These are phyloP conservation scores for Gnatocerus cornutus DNA, from an alignment of 2,888 invertebrate species.

Conservation along the genomic window DNA sequence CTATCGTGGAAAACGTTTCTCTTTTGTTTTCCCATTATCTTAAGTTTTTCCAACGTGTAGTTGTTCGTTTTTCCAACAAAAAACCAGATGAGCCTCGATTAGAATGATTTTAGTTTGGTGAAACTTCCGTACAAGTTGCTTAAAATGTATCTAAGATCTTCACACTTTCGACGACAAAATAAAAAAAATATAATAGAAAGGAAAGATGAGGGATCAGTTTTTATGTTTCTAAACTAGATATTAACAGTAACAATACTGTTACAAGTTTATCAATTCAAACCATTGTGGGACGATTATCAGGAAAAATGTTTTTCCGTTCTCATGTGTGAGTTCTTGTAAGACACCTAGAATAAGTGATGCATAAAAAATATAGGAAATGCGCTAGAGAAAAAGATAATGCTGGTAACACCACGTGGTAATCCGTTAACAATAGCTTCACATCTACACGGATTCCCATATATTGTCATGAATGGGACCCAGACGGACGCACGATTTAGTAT, in stretches of 20 bases:
- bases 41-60: conserved; percentile 11
- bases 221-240: conserved; percentile 7
- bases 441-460: conserved; percentile 69
- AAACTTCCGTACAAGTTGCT: conserved; percentile 32
- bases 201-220: conserved; percentile 25
- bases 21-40: conserved; percentile 33
- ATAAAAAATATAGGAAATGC: conserved; percentile 50
- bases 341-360: conserved; percentile 48
- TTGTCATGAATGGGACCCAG: conserved; percentile 67
- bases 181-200: conserved; percentile 29
- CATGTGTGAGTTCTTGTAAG: conserved; percentile 46
- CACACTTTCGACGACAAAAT: conserved; percentile 30
- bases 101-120: conserved; percentile 29
- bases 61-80: conserved; percentile 9
- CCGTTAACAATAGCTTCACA: conserved; percentile 69
- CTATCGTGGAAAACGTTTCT: conserved; percentile 15
- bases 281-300: conserved; percentile 31
- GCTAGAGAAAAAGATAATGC: conserved; percentile 60
- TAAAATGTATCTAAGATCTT: conserved; percentile 37
- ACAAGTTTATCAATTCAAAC: conserved; percentile 20
- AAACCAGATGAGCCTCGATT: conserved; percentile 21
- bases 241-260: conserved; percentile 39
- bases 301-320: conserved; percentile 42
- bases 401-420: conserved; percentile 68
- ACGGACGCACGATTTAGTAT: conserved; percentile 70